These are phyloP conservation scores for Thalassarche chlororhynchos DNA, from an alignment of 2,113 vertebrate species.

Conservation along the genomic window DNA sequence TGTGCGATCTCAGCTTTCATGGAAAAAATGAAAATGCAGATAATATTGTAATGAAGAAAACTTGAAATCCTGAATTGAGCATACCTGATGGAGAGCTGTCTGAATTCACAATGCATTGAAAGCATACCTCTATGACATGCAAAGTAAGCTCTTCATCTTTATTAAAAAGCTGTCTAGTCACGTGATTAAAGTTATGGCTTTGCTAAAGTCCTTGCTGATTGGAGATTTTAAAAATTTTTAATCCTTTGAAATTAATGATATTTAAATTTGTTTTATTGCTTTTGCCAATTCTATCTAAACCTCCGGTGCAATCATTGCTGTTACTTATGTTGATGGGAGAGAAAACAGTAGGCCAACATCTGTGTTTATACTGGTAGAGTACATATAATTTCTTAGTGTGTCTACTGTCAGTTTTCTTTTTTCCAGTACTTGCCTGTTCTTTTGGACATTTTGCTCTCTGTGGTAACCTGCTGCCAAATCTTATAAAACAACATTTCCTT, in stretches of 20 bases:
- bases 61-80: background rate
- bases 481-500: slow-evolving; percentile 9
- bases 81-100: background rate
- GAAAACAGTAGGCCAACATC: background rate
- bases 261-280: background rate
- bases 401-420: background rate
- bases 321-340: background rate
- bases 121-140: background rate
- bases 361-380: background rate
- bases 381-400: background rate
- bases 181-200: background rate
- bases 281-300: background rate
- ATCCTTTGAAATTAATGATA: background rate
- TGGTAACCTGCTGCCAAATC: background rate
- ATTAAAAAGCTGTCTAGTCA: background rate
- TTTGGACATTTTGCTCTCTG: background rate
- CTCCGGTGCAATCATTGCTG: background rate
- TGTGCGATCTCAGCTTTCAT: background rate
- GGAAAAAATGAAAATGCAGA: background rate
- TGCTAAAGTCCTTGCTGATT: background rate
- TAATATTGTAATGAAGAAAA: background rate
- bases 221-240: background rate
- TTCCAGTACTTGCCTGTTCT: background rate
- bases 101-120: background rate
- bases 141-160: background rate